Base-by-base conservation (phyloP, 2,113 vertebrate genomes). In the Grammomys dolichurus region DNA sequence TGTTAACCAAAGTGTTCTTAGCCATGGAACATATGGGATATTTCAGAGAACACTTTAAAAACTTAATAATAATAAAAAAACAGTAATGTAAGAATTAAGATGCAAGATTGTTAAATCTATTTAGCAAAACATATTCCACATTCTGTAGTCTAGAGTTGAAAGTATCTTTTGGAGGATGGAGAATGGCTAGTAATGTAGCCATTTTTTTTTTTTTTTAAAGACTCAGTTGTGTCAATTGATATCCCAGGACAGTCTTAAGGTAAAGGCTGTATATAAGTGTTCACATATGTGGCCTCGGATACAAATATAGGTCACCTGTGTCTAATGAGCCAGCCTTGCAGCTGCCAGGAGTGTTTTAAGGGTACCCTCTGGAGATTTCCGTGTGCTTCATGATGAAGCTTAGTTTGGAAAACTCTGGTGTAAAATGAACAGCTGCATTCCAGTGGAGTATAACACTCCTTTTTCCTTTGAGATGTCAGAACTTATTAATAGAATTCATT, bases 401-500 rank as follows among this genome's bases (percentile, higher is more conserved):
- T 93, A 93, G 82, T 87, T 78, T 93, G 69, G 73, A 69, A 94
- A 89, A 63, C 31, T 51, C 63, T 85, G 67, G 67, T 94, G 96
- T 56, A 94, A 97, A 80, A 95, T 94, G 56, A 43, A 40, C 72
- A 75, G 91, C 69, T 82, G 4, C 72, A 33, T 77, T 94, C 58
- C 63, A 72, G 26, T 65, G 56, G 67, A 86, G 92, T 95, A 81
- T 91, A 95, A 76, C 19, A 7, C 36, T 22, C 5, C 0, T 46
- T 94, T 97, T 70, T 89, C 67, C 77, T 89, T 87, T 65, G n/a
- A 31, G 92, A 92, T 92, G 94, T 92, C 56, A 92, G 65, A 54
- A 87, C 51, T n/a, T 93, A n/a, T 70, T 91, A 89, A 72, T 88
- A 92, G 78, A 82, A 87, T 82, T 95, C 58, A 75, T 81, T 81